Evolutionary conservation across 2,888 invertebrate species (phyloP), one percentile per base, ranked within the genome.

Genomic region (Pollenia amentaria): DNA sequence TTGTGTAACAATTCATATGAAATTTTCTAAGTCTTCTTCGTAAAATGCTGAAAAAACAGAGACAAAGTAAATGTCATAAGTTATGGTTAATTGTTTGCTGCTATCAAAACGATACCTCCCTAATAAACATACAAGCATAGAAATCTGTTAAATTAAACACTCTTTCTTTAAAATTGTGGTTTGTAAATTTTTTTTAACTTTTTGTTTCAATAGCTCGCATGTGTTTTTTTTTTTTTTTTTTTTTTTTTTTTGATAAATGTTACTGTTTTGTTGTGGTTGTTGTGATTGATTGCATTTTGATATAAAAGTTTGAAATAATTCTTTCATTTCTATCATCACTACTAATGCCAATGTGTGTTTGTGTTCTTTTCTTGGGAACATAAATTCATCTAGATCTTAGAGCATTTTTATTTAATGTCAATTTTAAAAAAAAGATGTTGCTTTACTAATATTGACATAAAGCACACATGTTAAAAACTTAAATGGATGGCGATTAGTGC

Each of bases 281-380:
- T 73, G 65, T 85, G 81, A 77, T 77, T 77, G 81, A 81, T 67
- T 85, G 57, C 64, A 18, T 67, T 75, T 84, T 60, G 75, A 73
- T 65, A 51, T 2, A 48, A 55, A 78, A 78, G 11, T 57, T 73
- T 46, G 3, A 40, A 62, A 79, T 72, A 72, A 44, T 42, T 79
- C 44, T 53, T 70, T 51, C 65, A 77, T 44, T 67, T 44, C 70
- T 70, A 62, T 62, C 51, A 70, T 38, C n/a, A 6, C 40, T 10
- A 42, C 57, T 57, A 72, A 42, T 55, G 14, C 29, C 51, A 38
- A 75, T 53, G 14, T 48, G 10, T 29, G 29, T 6, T 29, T 29
- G 29, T 29, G 29, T 29, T 29, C 6, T 29, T 62, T 16, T 51
- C 0, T n/a, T 18, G 42, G 38, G 11, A 51, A 44, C 21, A 70